Evolutionary conservation across 2,888 invertebrate species (phyloP).

Genomic region (Charanyca ferruginea): DNA sequence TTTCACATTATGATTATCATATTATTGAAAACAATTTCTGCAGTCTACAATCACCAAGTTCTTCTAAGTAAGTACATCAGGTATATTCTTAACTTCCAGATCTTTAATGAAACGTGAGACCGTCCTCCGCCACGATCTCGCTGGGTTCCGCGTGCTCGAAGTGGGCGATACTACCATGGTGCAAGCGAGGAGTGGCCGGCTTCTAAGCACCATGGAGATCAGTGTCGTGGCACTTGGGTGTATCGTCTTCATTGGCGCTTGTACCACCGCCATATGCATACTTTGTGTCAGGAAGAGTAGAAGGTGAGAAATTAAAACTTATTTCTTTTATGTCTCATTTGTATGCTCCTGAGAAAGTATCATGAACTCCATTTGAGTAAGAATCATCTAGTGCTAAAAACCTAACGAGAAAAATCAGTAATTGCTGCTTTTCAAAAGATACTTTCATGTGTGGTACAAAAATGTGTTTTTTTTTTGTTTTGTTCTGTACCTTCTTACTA

Average conservation of each 20-base stretch:
- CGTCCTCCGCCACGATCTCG: constrained; percentile 92
- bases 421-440: too few species aligned
- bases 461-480: too few species aligned
- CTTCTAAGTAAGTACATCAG: not conserved
- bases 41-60: not conserved
- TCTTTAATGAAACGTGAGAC: constrained; percentile 92
- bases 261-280: constrained; percentile 95
- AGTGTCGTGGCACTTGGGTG: constrained; percentile 95
- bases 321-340: too few species aligned
- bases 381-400: too few species aligned
- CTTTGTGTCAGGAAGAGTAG: constrained; percentile 93
- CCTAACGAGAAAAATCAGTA: too few species aligned
- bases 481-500: too few species aligned
- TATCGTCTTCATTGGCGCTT: constrained; percentile 95
- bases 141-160: constrained; percentile 93
- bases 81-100: constrained; percentile 77
- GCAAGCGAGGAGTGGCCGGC: constrained; percentile 78
- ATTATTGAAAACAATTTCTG: not conserved
- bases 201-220: constrained; percentile 94
- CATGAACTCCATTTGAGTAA: too few species aligned
- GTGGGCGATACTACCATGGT: constrained; percentile 88
- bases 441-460: too few species aligned
- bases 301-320: constrained; percentile 81
- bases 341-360: too few species aligned
- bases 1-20: not conserved